These are phyloP conservation scores for Drosophila differens DNA, from an alignment of 2,888 invertebrate genomes.

Conservation along the genomic window DNA sequence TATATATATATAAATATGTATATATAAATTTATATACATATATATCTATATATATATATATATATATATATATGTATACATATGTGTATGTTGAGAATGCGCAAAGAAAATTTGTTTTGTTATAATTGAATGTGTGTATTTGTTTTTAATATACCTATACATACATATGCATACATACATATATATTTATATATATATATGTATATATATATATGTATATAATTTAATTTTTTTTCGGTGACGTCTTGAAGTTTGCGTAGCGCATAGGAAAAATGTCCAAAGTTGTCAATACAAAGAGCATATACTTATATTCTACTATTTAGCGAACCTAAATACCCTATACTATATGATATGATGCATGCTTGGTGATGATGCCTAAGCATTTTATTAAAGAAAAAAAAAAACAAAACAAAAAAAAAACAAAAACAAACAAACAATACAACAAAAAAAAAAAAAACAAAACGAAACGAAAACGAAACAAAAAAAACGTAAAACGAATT, in stretches of 20 bases:
- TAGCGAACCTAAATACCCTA: constrained; percentile 21
- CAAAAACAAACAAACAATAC: constrained; percentile 25
- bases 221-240: constrained; percentile 41
- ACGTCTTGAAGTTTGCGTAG: constrained; percentile 48
- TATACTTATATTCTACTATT: constrained; percentile 35
- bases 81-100: constrained; percentile 41
- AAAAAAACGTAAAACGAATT: constrained; percentile 65
- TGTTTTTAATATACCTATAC: constrained; percentile 35
- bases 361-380: constrained; percentile 32
- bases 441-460: constrained; percentile 17
- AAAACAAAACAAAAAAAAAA: constrained; percentile 39
- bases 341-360: constrained; percentile 34
- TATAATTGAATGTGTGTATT: constrained; percentile 46
- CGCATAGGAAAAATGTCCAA: constrained; percentile 70
- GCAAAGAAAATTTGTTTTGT: constrained; percentile 57
- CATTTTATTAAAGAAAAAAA: constrained; percentile 60
- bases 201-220: constrained; percentile 18
- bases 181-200: constrained; percentile 26
- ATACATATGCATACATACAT: constrained; percentile 36
- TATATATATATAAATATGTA: constrained; percentile 30
- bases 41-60: constrained; percentile 31
- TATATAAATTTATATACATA: constrained; percentile 38
- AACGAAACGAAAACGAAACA: constrained; percentile 6
- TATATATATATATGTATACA: constrained; percentile 40
- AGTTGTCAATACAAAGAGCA: constrained; percentile 73